Evolutionary conservation across 2,888 invertebrate species (phyloP), one percentile per base, ranked within the genome.

Genomic region (Sinelater perroti): DNA sequence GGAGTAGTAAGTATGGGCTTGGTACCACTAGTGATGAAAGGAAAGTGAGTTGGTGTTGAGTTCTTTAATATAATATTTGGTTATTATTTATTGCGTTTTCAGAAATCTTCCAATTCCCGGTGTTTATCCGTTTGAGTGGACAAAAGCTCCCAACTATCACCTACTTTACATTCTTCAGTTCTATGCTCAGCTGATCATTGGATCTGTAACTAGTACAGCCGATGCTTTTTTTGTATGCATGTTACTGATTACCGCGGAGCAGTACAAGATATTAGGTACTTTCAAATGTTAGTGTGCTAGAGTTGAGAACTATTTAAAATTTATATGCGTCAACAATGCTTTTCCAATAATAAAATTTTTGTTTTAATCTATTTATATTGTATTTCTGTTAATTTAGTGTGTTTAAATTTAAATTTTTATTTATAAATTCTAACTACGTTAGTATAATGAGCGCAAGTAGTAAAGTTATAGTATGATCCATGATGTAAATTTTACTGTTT

Each of bases 191-290:
- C 13, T 55, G 1, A 2, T 33, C 7, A 30, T 55, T 4, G 47
- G 40, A 3, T 14, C 14, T 5, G 20, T 42, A 1, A 42, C 49
- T 2, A 10, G 40, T 20, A 1, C 49, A 5, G 28, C 49, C 6
- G 55, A 55, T 49, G 7, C 40, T 2, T 42, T 55, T 1, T 55
- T 49, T 13, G 35, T 55, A 10, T 31, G 31, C 18, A 26, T 33
- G 10, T 14, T 49, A 6, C 36, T 56, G 28, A 3, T 50, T n/a
- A 20, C 44, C 3, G 31, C 33, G 18, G 44, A 33, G 28, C 56
- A 56, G 38, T 31, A 44, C 17, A 44, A 42, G 36, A 7, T 56
- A 3, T 26, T 56, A 10, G 50, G 49, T 50, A 50, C 33, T 35
- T 13, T 24, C 13, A 11, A 21, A 40, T n/a, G n/a, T n/a, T n/a